Evolutionary conservation across 2,797 vertebrate species (phyloP).

Genomic region (Falco cherrug): DNA sequence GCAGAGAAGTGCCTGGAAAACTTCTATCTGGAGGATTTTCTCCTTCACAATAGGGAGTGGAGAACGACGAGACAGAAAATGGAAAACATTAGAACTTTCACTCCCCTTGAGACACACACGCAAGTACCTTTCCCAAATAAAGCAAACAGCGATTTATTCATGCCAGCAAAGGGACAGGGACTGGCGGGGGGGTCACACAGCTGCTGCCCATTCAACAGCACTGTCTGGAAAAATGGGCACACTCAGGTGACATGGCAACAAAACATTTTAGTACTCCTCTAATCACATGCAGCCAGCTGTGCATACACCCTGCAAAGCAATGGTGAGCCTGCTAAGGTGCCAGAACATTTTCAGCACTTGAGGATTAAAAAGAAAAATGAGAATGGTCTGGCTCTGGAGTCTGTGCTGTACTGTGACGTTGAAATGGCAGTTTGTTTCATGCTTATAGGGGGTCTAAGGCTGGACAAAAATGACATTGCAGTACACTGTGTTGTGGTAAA

Average conservation of each 20-base stretch:
- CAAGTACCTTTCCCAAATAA: not conserved
- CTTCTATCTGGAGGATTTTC: conserved; percentile 41
- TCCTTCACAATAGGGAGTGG: not conserved
- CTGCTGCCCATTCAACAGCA: not conserved
- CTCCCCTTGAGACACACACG: not conserved
- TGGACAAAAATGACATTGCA: not conserved
- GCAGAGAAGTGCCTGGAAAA: not conserved
- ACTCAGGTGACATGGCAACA: not conserved
- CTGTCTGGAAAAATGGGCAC: not conserved
- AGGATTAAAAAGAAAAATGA: not conserved
- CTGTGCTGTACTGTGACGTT: rapidly evolving
- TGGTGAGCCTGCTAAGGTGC: not conserved
- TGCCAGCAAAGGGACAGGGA: not conserved
- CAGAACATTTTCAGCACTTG: not conserved
- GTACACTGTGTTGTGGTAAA: not conserved
- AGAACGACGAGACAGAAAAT: not conserved
- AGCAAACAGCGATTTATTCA: not conserved
- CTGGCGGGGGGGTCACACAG: not conserved
- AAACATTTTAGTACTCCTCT: not conserved
- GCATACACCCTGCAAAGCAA: not conserved
- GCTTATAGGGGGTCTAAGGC: not conserved
- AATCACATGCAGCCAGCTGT: rapidly evolving
- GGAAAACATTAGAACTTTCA: not conserved
- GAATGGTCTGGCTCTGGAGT: not conserved
- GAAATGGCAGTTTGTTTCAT: not conserved